Evolutionary conservation across 2,797 vertebrate genomes (phyloP), one percentile per base, ranked within the genome.

Genomic region (Squalus acanthias): DNA sequence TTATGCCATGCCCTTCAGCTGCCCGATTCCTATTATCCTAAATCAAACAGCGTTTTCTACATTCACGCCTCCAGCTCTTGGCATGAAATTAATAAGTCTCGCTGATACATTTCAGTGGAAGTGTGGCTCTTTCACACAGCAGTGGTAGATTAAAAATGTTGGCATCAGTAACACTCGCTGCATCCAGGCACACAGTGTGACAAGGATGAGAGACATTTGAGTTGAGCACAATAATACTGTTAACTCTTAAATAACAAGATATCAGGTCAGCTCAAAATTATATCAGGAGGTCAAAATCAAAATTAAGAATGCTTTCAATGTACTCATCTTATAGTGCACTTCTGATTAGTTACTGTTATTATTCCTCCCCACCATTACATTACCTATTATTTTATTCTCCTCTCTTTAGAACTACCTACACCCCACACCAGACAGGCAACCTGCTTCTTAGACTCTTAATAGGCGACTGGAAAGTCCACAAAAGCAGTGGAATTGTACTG

Each of bases 11-110:
- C 98, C 98, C 98, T 98, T 98, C 98, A 98, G 98, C 98, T 98
- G 98, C 98, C 98, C 98, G 98, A 98, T 98, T 98, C 98, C 98
- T 98, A 98, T 98, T 98, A 98, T 98, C 98, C 98, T 98, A 98
- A 98, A 98, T 98, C 98, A 98, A 98, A 98, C 98, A 98, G 98
- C 98, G 98, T 98, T 98, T 98, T 98, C 98, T 98, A 98, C 98
- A 98, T 97, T 98, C 98, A 98, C 97, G 98, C 98, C 98, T 98
- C 98, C 98, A 98, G 98, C 98, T 97, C 98, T 98, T 98, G 98
- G 98, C 98, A 98, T 98, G 98, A 98, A 98, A 98, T 98, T 98
- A 99, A 99, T 99, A 99, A 99, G 98, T 98, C 98, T 98, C 98
- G 98, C 98, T 98, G 98, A 98, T 98, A 98, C 98, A 98, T 98